Percentiles rank a stretch among this genome's conserved stretches.
Conservation (phyloP, 92 coral and sea anemone genomes). For the Zoanthus sociatus region DNA sequence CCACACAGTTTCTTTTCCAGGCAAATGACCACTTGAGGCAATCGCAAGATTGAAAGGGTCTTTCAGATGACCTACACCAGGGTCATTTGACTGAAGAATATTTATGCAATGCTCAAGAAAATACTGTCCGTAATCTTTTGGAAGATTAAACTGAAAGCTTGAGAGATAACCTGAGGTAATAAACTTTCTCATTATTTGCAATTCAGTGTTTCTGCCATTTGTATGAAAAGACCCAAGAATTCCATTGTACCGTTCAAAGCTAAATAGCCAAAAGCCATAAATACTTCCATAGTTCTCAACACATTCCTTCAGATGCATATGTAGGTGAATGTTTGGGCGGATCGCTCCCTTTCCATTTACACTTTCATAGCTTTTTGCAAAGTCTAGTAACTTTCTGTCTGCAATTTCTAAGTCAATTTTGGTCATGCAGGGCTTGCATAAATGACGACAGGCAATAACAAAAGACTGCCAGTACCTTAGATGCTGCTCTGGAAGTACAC, state of each 20-base stretch:
- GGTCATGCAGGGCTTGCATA: slow-evolving; percentile 47
- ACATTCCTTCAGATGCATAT: slow-evolving; percentile 26
- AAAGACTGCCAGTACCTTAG: slow-evolving; percentile 58
- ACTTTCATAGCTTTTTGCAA: slow-evolving; percentile 12
- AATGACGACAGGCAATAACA: too few species aligned
- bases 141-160: slow-evolving; percentile 4
- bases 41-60: slow-evolving; percentile 10
- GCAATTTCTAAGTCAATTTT: slow-evolving; percentile 52
- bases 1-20: slow-evolving; percentile 47
- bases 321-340: slow-evolving; percentile 53
- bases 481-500: neutral
- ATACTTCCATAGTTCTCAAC: slow-evolving; percentile 59
- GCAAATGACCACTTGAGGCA: slow-evolving; percentile 5
- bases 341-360: slow-evolving; percentile 45
- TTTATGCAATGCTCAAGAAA: slow-evolving; percentile 16
- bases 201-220: neutral
- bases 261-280: slow-evolving; percentile 3
- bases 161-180: slow-evolving; percentile 1
- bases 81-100: slow-evolving; percentile 8
- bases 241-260: too few species aligned
- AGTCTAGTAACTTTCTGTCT: slow-evolving; percentile 35
- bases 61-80: neutral
- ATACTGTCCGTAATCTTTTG: slow-evolving; percentile 16
- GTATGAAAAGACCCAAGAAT: too few species aligned
- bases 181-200: slow-evolving; percentile 68